Evolutionary conservation across 2,113 vertebrate species (phyloP), one percentile per base, ranked within the genome.

Genomic region (Xenotilapia flavipinnis): DNA sequence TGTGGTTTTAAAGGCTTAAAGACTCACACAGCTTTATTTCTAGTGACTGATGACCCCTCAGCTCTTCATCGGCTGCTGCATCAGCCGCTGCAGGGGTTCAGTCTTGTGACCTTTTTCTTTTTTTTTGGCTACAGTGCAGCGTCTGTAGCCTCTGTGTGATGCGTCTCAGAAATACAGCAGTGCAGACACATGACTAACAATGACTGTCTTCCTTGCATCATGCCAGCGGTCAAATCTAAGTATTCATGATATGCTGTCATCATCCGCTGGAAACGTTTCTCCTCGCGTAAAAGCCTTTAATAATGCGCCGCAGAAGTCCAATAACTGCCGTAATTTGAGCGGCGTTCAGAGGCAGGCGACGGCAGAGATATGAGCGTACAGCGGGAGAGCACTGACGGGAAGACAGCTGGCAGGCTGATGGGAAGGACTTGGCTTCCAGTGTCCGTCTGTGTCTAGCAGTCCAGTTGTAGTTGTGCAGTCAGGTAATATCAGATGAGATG

Each of bases 251-350:
- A 45, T 45, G 36, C 80, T 79, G 86, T 28, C 68, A 86, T 82
- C 13, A 49, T 36, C 65, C 81, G 1, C 85, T 80, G 83, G 85
- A 87, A 84, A 87, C 17, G 21, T 90, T 85, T 86, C 62, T 85
- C 28, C 56, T 87, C 75, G 87, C 89, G 36, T 86, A 86, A 80
- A 88, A 86, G 70, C 42, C 80, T 91, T 93, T 90, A 87, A 90
- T 93, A 90, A 73, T 11, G 23, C 1, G 10, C 80, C 21, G 26
- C 93, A 93, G 86, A 93, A 86, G 90, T 90, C 73, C 70, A 28
- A 65, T 86, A 58, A 85, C 83, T 90, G 89, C 89, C 81, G 60
- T 95, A 93, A 96, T 89, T 7, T 77, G 93, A 96, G 89, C 86
- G 31, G 81, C 8, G 70, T 88, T 92, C 80, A 91, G 84, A 85